A percentile compares a stretch with the other conserved stretches of the same genome.
phyloP scores from a whole-genome alignment of 1,140 invertebrate species.

The Phymorhynchus buccinoides region DNA sequence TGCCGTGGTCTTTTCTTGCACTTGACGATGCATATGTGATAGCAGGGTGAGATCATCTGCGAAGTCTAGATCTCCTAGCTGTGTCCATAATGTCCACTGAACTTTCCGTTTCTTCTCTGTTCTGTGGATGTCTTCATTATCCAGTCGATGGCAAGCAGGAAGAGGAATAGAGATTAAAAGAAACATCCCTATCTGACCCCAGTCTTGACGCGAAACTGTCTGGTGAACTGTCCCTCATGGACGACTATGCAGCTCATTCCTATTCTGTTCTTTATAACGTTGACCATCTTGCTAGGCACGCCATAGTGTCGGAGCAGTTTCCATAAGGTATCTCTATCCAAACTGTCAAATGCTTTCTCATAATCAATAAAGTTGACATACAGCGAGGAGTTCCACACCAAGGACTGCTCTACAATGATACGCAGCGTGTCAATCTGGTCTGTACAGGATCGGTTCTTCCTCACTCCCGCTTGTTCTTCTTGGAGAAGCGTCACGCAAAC shows the following conservation, averaged over 20 bases:
- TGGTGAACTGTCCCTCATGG: conserved; percentile 27
- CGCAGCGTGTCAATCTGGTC: conserved; percentile 31
- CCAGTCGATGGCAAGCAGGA: conserved; percentile 46
- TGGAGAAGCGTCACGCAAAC: too few species aligned
- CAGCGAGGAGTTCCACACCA: too few species aligned
- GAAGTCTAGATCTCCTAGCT: conserved; percentile 42
- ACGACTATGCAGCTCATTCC: conserved; percentile 22
- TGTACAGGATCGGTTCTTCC: conserved; percentile 27
- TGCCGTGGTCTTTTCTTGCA: conserved; percentile 26
- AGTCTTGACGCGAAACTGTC: conserved; percentile 31
- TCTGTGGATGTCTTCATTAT: conserved; percentile 45
- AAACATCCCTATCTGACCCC: conserved; percentile 41
- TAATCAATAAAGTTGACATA: conserved; percentile 47
- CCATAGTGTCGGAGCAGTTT: conserved; percentile 50
- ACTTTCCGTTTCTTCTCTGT: conserved; percentile 42
- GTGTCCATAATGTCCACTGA: conserved; percentile 37
- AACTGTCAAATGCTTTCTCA: conserved; percentile 51
- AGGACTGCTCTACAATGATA: background rate
- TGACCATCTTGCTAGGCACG: conserved; percentile 42
- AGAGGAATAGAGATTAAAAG: conserved; percentile 39
- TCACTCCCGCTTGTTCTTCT: too few species aligned
- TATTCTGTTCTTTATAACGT: conserved; percentile 36
- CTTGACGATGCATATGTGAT: conserved; percentile 36
- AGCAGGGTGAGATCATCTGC: conserved; percentile 35
- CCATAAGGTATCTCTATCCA: conserved; percentile 47